Percentiles rank a stretch among this genome's conserved stretches.
phyloP scores from a whole-genome alignment of 2,797 vertebrate species.

The Microctenopoma stevenorrisi region DNA sequence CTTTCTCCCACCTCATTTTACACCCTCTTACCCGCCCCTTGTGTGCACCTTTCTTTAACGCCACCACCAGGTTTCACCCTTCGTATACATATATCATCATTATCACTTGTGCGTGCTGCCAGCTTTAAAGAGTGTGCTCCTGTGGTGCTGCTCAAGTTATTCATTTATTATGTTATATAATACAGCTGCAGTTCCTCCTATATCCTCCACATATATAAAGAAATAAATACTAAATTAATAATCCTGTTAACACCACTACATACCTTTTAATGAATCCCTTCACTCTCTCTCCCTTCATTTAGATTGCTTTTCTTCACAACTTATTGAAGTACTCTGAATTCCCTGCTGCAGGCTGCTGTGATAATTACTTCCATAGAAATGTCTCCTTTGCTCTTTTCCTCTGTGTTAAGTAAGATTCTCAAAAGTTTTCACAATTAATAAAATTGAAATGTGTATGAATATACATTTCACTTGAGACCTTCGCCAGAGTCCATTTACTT shows the following conservation, averaged over 20 bases:
- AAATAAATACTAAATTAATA: constrained; percentile 22
- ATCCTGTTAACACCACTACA: constrained; percentile 14
- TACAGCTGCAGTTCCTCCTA: constrained; percentile 17
- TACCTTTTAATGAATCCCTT: constrained; percentile 21
- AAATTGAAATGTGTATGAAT: constrained; percentile 4
- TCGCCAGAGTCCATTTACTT: background rate
- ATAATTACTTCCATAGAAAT: constrained; percentile 29
- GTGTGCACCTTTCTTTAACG: constrained; percentile 21
- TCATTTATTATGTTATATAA: constrained; percentile 28
- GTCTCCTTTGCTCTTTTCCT: constrained; percentile 4
- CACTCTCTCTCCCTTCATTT: constrained; percentile 8
- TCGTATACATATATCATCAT: constrained; percentile 19
- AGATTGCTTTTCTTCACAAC: constrained; percentile 20
- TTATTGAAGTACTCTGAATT: constrained; percentile 30
- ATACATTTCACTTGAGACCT: constrained; percentile 23
- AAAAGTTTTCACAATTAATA: constrained; percentile 1
- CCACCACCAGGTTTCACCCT: constrained; percentile 18
- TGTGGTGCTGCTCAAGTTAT: constrained; percentile 26
- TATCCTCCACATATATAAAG: constrained; percentile 20
- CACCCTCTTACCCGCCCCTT: constrained; percentile 25
- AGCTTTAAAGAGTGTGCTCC: constrained; percentile 1
- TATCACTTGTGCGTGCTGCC: constrained; percentile 6
- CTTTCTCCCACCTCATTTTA: constrained; percentile 14
- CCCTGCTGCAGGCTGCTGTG: constrained; percentile 9
- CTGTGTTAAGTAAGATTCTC: constrained; percentile 7